Conservation (phyloP, 1,140 invertebrate species). For the Drosophila equinoxialis region DNA sequence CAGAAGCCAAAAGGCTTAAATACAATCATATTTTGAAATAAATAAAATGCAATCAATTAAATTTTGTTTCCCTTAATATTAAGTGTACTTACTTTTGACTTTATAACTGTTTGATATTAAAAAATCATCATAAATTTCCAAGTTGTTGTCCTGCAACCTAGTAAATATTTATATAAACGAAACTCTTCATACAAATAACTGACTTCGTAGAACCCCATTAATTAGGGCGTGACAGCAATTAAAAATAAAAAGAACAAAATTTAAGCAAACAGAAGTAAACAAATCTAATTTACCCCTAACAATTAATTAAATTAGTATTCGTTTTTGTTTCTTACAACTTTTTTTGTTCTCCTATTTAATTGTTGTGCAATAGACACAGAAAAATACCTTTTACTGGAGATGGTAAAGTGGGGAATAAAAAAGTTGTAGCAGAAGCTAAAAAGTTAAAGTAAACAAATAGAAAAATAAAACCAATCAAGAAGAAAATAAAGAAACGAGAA, state of each 20-base stretch:
- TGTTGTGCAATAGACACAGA: slow-evolving; percentile 41
- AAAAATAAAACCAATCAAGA: slow-evolving; percentile 35
- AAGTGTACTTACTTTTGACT: too few species aligned
- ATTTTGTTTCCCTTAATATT: too few species aligned
- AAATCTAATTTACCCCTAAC: slow-evolving; percentile 47
- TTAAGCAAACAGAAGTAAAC: slow-evolving; percentile 2
- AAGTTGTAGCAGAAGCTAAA: not conserved
- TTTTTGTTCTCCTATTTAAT: slow-evolving; percentile 12
- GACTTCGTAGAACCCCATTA: not conserved
- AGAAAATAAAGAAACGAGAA: slow-evolving; percentile 22
- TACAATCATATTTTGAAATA: too few species aligned
- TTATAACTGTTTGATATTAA: too few species aligned
- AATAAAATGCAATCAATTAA: too few species aligned
- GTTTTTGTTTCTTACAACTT: slow-evolving; percentile 24
- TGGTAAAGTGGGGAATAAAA: not conserved
- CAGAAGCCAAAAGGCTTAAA: too few species aligned
- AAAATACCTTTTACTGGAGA: too few species aligned
- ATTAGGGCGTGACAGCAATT: slow-evolving; percentile 35
- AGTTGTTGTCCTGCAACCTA: not conserved
- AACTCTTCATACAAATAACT: not conserved
- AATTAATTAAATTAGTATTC: slow-evolving; percentile 60
- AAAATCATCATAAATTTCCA: not conserved
- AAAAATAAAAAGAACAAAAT: slow-evolving; percentile 33
- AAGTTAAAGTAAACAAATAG: slow-evolving; percentile 35
- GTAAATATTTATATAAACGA: not conserved